Conservation (phyloP, 2,113 vertebrate genomes). For the Alethe castanea region DNA sequence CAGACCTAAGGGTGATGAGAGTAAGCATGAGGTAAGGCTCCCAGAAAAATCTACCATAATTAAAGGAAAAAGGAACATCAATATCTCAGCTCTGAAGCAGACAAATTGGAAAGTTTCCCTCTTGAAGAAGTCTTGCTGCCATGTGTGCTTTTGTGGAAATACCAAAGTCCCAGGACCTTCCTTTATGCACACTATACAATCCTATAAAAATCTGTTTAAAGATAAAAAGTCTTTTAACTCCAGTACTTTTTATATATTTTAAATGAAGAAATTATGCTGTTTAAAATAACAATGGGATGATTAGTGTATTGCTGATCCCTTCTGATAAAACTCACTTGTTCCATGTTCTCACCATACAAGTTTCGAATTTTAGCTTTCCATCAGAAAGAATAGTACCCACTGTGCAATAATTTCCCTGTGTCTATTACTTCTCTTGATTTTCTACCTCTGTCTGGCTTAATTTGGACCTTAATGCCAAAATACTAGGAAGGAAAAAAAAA, state of each 20-base stretch:
- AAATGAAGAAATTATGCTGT: background rate
- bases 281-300: background rate
- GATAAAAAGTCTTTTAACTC: background rate
- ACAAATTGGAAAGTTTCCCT: background rate
- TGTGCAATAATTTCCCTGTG: background rate
- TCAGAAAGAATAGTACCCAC: background rate
- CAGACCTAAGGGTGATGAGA: background rate
- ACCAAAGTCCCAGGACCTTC: background rate
- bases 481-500: background rate
- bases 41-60: background rate
- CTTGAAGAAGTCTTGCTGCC: background rate
- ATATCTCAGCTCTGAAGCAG: background rate
- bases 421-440: background rate
- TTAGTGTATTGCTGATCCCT: background rate
- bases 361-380: background rate
- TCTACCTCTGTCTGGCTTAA: background rate
- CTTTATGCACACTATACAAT: background rate
- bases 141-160: background rate
- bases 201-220: background rate
- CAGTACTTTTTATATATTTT: background rate
- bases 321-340: background rate
- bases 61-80: background rate
- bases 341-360: background rate
- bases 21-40: background rate
- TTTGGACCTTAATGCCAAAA: conserved; percentile 9